Percentiles rank a stretch among this genome's conserved stretches.
Conservation (phyloP, 2,888 invertebrate species). For the Eudemis profundana region DNA sequence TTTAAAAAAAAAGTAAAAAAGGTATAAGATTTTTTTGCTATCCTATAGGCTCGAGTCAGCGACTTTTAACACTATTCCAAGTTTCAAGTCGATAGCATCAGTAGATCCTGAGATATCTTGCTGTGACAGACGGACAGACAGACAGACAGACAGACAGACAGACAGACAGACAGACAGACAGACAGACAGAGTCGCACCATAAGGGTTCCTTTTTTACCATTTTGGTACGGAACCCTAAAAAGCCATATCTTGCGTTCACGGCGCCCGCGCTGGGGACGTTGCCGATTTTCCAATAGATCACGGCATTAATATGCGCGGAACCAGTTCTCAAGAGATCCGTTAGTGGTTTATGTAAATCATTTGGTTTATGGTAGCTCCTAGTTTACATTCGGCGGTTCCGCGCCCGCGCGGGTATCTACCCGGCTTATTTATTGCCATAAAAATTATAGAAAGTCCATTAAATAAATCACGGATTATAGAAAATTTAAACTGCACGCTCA, state of each 20-base stretch:
- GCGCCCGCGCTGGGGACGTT: conserved; percentile 57
- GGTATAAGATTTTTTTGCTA: too few relatives aligned
- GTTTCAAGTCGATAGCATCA: too few relatives aligned
- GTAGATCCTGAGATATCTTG: too few relatives aligned
- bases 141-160: too few relatives aligned
- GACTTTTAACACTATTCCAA: too few relatives aligned
- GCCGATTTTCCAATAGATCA: conserved; percentile 85
- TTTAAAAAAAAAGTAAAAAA: too few relatives aligned
- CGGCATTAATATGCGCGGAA: conserved; percentile 77
- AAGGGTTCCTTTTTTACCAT: too few relatives aligned
- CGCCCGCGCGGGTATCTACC: conserved; percentile 57
- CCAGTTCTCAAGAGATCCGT: conserved; percentile 83
- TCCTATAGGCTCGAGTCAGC: too few relatives aligned
- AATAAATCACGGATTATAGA: conserved; percentile 61
- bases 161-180: too few relatives aligned
- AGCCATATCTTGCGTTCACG: conserved; percentile 63
- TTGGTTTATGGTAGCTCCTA: conserved; percentile 79
- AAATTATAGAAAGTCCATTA: conserved; percentile 74
- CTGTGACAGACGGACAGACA: too few relatives aligned
- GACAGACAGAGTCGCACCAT: too few relatives aligned
- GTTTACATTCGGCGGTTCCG: conserved; percentile 74
- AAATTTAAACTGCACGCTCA: conserved; percentile 45
- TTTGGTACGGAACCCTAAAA: too few relatives aligned
- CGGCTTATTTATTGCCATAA: conserved; percentile 60
- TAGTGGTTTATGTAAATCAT: conserved; percentile 83